Evolutionary conservation across 1,140 invertebrate species (phyloP).

Genomic region (Atopsyche davidsoni): DNA sequence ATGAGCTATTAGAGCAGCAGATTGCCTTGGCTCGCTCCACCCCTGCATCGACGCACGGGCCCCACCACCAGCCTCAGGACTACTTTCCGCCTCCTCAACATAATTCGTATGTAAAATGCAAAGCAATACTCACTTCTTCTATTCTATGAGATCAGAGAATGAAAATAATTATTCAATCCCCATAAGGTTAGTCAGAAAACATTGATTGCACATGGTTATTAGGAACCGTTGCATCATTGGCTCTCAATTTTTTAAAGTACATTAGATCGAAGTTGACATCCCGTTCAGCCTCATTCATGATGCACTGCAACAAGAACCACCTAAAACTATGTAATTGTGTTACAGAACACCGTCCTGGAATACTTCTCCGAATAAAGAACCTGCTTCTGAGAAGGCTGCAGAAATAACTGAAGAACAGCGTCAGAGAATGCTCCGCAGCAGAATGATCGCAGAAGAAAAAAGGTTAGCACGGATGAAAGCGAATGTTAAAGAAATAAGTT

Average conservation of each 20-base stretch:
- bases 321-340: conserved; percentile 23
- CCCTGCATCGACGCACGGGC: conserved; percentile 13
- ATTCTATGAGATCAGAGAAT: neutral
- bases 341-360: too few relatives aligned
- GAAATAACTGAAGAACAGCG: conserved; percentile 43
- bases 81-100: neutral
- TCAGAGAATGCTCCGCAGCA: conserved; percentile 42
- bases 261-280: neutral
- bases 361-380: too few relatives aligned
- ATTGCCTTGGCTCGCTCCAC: conserved; percentile 34
- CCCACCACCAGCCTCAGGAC: conserved; percentile 1
- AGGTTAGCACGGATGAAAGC: conserved; percentile 28
- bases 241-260: conserved; percentile 10
- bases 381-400: conserved; percentile 38
- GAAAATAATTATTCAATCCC: neutral
- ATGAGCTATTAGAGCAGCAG: conserved; percentile 43
- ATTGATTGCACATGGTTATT: neutral
- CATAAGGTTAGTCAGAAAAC: neutral
- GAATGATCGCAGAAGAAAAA: conserved; percentile 42
- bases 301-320: conserved; percentile 25
- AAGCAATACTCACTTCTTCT: neutral
- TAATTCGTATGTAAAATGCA: neutral
- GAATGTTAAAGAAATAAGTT: too few relatives aligned
- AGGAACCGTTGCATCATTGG: neutral
- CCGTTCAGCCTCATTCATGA: neutral